Percentiles rank a stretch among this genome's conserved stretches.
phyloP scores from a whole-genome alignment of 2,113 vertebrate species.

The Cettia cetti region DNA sequence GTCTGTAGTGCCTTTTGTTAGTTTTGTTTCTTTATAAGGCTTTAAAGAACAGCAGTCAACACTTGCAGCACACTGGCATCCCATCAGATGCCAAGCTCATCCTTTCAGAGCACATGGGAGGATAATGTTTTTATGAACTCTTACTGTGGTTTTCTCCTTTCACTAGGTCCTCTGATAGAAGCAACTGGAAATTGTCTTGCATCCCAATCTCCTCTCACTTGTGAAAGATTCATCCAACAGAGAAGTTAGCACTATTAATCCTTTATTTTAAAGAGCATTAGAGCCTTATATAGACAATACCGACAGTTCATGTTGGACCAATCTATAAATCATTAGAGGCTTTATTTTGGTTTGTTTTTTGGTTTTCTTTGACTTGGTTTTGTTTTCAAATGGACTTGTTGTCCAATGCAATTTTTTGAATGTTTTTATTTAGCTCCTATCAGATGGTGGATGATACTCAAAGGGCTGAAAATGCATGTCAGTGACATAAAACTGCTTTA shows the following conservation, averaged over 20 bases:
- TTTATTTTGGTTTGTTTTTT: neutral
- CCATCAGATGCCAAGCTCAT: neutral
- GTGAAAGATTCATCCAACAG: neutral
- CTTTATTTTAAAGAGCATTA: neutral
- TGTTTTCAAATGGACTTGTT: neutral
- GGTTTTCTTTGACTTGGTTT: neutral
- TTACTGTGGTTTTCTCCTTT: constrained; percentile 2
- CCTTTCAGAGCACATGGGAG: neutral
- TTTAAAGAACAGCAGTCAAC: constrained; percentile 51
- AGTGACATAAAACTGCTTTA: neutral
- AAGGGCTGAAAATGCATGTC: neutral
- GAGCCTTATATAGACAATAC: constrained; percentile 33
- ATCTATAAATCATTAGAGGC: neutral
- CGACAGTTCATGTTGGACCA: neutral
- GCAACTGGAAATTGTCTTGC: constrained; percentile 21
- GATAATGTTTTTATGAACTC: neutral
- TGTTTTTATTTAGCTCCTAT: constrained; percentile 21
- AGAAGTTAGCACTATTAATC: neutral
- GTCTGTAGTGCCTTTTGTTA: constrained; percentile 37
- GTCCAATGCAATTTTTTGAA: neutral
- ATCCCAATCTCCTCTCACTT: neutral
- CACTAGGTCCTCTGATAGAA: neutral
- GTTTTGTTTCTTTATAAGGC: constrained; percentile 66
- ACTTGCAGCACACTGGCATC: constrained; percentile 35
- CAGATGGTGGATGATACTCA: neutral